Base-by-base conservation (phyloP, 2,888 invertebrate species). In the Hirtodrosophila confusa region DNA sequence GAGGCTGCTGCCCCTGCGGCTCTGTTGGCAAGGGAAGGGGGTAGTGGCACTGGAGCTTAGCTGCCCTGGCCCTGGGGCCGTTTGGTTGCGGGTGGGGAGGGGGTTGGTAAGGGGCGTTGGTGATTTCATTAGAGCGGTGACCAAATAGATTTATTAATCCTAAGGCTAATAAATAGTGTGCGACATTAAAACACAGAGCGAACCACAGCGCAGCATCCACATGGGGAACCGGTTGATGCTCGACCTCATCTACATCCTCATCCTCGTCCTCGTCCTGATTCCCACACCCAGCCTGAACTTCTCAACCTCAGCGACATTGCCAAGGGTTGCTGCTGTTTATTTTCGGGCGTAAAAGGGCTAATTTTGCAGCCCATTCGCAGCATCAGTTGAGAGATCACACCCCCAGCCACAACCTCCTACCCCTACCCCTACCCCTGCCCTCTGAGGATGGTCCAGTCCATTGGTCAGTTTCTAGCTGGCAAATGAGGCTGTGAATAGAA, bases 61-160 rank as follows among this genome's bases (percentile, higher is more conserved):
- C 29, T 47, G 45, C 37, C 31, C 27, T 40, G 47, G 47, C 31
- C 53, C 44, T 50, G 41, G 44, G 41, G 45, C 51, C 64, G 63
- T 57, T 63, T 50, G 57, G 5, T 27, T 27, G 6, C 5, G 27
- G 27, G 31, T 31, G 7, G 3, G 31, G 4, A 1, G 31, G 4
- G 7, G 8, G 31, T 0, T 5, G 7, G 31, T 6, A 6, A 9
- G 39, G 54, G 44, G 75, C 71, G 69, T 75, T 76, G 77, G 67
- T 80, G 87, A 86, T 86, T 86, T 82, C 80, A 86, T 80, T 87
- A 86, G 87, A 85, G 77, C 86, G 90, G 90, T 90, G 90, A 90
- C 90, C 90, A 90, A 90, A 90, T 90, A 90, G 90, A 90, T 90
- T 90, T 89, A 90, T 90, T 90, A 90, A 90, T 90, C 89, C 89